Conservation (phyloP, 2,888 invertebrate species). For the Anodontia alba region DNA sequence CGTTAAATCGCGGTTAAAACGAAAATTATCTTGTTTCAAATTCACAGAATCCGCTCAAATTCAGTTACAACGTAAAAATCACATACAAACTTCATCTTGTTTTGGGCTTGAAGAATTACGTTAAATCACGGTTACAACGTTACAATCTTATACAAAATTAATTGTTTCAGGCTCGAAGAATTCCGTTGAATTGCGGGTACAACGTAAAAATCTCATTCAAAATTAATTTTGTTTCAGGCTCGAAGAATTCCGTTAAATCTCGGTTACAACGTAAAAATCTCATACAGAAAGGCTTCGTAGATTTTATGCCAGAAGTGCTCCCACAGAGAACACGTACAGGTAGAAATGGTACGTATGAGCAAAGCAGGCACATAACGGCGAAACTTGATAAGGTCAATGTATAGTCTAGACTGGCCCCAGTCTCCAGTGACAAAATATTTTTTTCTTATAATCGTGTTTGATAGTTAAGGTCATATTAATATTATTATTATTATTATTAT, state of each 20-base stretch:
- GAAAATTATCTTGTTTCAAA: too few species aligned
- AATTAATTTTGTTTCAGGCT: slow-evolving; percentile 26
- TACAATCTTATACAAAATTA: slow-evolving; percentile 33
- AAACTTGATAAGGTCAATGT: too few species aligned
- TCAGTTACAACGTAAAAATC: too few species aligned
- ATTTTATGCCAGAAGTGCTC: slow-evolving; percentile 71
- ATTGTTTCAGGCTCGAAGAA: slow-evolving; percentile 4
- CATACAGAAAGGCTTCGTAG: slow-evolving; percentile 63
- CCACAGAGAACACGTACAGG: slow-evolving; percentile 64
- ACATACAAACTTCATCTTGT: too few species aligned
- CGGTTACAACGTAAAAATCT: slow-evolving; percentile 37
- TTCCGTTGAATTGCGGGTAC: slow-evolving; percentile 26
- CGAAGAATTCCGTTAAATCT: slow-evolving; percentile 15
- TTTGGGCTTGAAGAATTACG: not conserved
- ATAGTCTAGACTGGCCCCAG: too few species aligned
- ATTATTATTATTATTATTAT: too few species aligned
- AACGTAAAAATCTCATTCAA: slow-evolving; percentile 33
- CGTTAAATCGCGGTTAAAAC: too few species aligned
- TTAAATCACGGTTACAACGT: slow-evolving; percentile 38
- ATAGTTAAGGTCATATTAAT: too few species aligned
- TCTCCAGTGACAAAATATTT: too few species aligned
- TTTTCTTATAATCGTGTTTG: too few species aligned
- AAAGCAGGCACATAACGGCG: too few species aligned
- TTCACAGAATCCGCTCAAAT: too few species aligned
- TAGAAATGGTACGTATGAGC: slow-evolving; percentile 49